Conservation (phyloP, 2,797 vertebrate species). For the Lycodopsis pacificus region DNA sequence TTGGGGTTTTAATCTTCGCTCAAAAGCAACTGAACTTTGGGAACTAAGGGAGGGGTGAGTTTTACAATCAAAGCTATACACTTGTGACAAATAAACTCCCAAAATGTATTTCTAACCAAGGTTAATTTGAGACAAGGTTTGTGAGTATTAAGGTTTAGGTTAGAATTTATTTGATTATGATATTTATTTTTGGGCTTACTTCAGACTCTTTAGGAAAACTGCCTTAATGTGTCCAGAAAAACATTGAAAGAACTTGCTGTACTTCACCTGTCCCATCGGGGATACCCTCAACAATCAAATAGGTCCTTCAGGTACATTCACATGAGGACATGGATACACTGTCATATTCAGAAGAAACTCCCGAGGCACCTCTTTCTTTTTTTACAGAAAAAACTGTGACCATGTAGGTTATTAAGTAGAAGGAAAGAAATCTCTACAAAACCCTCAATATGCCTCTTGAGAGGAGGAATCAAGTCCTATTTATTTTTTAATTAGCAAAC, state of each 20-base stretch:
- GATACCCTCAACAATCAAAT: neutral
- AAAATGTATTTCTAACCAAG: neutral
- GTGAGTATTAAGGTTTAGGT: constrained; percentile 1
- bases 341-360: neutral
- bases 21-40: neutral
- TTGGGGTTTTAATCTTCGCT: neutral
- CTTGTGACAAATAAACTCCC: constrained; percentile 11
- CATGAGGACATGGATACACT: neutral
- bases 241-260: neutral
- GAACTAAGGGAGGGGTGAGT: neutral
- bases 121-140: neutral
- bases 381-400: neutral
- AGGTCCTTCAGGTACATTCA: neutral
- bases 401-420: constrained; percentile 13
- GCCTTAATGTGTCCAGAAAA: neutral
- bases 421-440: constrained; percentile 37
- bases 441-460: constrained; percentile 75
- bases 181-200: neutral
- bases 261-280: neutral
- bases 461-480: constrained; percentile 91
- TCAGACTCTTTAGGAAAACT: neutral
- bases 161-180: neutral
- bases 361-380: neutral
- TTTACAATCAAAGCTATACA: neutral
- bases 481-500: constrained; percentile 99